Conservation (phyloP, 2,888 invertebrate species). For the Caradrina kadenii region DNA sequence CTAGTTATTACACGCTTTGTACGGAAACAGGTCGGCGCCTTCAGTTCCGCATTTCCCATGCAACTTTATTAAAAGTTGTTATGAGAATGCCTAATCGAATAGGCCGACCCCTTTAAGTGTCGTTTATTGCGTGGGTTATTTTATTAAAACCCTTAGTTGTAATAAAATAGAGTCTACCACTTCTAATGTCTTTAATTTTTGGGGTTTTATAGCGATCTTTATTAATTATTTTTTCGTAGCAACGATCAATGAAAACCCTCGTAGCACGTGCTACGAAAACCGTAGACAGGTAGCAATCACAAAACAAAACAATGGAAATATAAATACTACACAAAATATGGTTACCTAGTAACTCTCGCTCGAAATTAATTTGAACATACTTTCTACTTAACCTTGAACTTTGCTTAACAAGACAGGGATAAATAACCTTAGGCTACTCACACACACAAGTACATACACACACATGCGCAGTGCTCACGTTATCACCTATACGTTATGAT, state of each 20-base stretch:
- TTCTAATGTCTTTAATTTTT: neutral
- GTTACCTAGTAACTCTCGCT: neutral
- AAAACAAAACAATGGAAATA: neutral
- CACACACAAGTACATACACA: constrained; percentile 10
- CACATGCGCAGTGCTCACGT: constrained; percentile 19
- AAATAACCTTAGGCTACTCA: constrained; percentile 17
- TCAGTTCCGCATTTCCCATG: too few species aligned
- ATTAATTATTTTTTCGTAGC: constrained; percentile 1
- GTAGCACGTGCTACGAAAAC: constrained; percentile 38
- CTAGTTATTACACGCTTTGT: too few species aligned
- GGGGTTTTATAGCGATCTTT: neutral
- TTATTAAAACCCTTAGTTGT: too few species aligned
- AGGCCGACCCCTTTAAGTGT: too few species aligned
- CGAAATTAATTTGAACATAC: constrained; percentile 6
- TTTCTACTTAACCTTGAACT: constrained; percentile 21
- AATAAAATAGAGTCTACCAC: neutral
- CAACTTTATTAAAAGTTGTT: too few species aligned
- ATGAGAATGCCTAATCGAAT: too few species aligned
- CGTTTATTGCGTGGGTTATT: too few species aligned
- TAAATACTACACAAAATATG: constrained; percentile 1
- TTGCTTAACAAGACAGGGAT: constrained; percentile 18
- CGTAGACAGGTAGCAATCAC: constrained; percentile 19
- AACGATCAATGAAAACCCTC: constrained; percentile 10
- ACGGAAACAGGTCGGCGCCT: too few species aligned
- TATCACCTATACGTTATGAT: constrained; percentile 61